Evolutionary conservation across 2,797 vertebrate species (phyloP).

Genomic region (Meda fulgida): DNA sequence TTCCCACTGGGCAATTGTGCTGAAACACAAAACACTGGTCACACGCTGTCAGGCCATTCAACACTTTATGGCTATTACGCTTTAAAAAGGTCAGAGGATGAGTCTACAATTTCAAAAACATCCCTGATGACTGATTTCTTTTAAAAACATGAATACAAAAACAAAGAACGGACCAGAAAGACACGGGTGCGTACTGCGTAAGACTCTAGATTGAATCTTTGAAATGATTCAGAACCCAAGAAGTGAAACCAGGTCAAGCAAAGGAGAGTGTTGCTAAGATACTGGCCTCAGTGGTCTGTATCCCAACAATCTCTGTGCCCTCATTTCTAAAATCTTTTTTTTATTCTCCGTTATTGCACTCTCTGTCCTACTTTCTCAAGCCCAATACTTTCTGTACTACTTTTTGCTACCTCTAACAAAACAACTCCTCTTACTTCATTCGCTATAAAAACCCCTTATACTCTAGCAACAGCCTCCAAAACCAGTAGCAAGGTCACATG

Average conservation of each 20-base stretch:
- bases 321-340: neutral
- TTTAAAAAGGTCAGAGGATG: constrained; percentile 20
- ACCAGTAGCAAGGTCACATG: constrained; percentile 74
- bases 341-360: neutral
- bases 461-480: constrained; percentile 84
- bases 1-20: constrained; percentile 95
- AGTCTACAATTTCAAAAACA: constrained; percentile 3
- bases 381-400: neutral
- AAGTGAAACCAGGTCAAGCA: constrained; percentile 48
- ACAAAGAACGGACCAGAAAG: neutral
- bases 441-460: constrained; percentile 71
- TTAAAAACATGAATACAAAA: constrained; percentile 1
- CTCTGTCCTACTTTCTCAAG: constrained; percentile 16
- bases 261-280: constrained; percentile 44
- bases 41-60: constrained; percentile 16
- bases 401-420: constrained; percentile 37
- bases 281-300: constrained; percentile 16
- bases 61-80: neutral
- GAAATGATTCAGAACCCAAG: neutral
- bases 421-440: constrained; percentile 41
- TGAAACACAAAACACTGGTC: constrained; percentile 65
- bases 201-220: constrained; percentile 1
- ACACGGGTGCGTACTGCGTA: neutral
- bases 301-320: neutral
- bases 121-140: neutral